Percentiles rank a stretch among this genome's conserved stretches.
Evolutionary conservation across 2,797 vertebrate genomes (phyloP).

Genomic region (Chaetophractus vellerosus): DNA sequence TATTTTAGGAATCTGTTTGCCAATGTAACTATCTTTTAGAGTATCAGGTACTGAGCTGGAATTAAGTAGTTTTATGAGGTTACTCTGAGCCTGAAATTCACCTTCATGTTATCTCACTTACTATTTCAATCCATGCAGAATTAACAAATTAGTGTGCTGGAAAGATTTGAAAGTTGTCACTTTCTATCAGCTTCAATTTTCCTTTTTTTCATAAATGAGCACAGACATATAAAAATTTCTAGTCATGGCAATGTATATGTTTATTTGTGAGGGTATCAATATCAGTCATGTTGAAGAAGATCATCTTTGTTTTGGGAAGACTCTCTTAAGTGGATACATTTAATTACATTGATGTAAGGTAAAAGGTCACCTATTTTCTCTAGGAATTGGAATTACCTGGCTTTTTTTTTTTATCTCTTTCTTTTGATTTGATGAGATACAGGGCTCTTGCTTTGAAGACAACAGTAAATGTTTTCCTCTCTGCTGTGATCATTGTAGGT

Average conservation of each 20-base stretch:
- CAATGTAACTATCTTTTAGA: background rate
- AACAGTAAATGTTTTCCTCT: background rate
- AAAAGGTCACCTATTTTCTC: background rate
- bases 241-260: background rate
- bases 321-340: background rate
- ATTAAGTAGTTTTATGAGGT: background rate
- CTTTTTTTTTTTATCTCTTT: background rate
- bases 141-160: background rate
- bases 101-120: background rate
- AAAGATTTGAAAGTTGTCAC: background rate
- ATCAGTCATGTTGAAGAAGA: background rate
- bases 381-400: background rate
- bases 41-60: background rate
- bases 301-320: background rate
- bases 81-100: background rate
- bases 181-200: background rate
- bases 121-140: background rate
- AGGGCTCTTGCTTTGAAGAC: background rate
- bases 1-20: background rate
- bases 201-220: background rate
- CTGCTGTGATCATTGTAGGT: background rate
- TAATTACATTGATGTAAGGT: background rate
- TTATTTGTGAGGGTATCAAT: background rate
- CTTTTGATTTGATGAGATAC: background rate
- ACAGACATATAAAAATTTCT: background rate